phyloP scores from a whole-genome alignment of 2,797 vertebrate species.

The Microcaecilia unicolor region DNA sequence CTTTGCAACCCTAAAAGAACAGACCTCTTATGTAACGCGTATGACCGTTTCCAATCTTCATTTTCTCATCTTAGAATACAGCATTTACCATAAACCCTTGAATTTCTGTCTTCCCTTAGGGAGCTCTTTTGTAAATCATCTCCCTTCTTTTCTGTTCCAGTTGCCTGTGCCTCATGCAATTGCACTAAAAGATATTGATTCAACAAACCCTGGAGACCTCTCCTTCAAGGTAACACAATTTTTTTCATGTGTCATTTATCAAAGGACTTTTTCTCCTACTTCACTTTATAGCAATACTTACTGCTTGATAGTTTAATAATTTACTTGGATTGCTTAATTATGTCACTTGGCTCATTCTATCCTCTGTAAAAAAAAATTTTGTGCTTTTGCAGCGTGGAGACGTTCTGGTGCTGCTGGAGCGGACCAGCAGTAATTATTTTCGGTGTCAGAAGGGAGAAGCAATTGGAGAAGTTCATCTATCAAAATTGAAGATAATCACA shows the following conservation, averaged over 20 bases:
- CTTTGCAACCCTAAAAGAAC: too few species aligned
- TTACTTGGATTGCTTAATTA: slow-evolving; percentile 37
- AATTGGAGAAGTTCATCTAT: slow-evolving; percentile 51
- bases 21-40: too few species aligned
- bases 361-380: too few species aligned
- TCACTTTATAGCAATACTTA: slow-evolving; percentile 9
- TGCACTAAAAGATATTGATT: slow-evolving; percentile 57
- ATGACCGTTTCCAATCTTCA: too few species aligned
- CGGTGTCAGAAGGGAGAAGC: slow-evolving; percentile 64
- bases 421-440: slow-evolving; percentile 53
- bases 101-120: too few species aligned
- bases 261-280: too few species aligned
- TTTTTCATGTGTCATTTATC: background rate
- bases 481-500: slow-evolving; percentile 67
- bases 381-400: slow-evolving; percentile 60
- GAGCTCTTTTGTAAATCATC: slow-evolving; percentile 13
- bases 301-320: slow-evolving; percentile 28
- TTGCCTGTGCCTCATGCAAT: slow-evolving; percentile 70
- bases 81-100: too few species aligned
- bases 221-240: slow-evolving; percentile 70
- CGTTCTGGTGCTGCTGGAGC: slow-evolving; percentile 58
- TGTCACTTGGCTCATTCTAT: slow-evolving; percentile 37
- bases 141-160: slow-evolving; percentile 47
- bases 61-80: too few species aligned
- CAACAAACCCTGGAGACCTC: slow-evolving; percentile 54